These are phyloP conservation scores for Eumerus sabulonum DNA, from an alignment of 2,888 invertebrate genomes.

Conservation along the genomic window DNA sequence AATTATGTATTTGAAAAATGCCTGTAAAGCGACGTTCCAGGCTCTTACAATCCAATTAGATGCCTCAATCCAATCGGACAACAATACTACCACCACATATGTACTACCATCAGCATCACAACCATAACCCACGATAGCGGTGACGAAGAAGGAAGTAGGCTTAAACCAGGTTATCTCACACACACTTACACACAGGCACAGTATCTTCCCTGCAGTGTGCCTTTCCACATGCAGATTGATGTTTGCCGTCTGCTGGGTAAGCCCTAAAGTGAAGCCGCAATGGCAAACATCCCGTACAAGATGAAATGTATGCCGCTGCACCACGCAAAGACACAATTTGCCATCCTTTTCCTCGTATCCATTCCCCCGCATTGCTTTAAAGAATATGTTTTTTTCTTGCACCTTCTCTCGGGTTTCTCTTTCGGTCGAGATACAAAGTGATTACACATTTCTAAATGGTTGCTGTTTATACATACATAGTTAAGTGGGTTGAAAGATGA, in stretches of 20 bases:
- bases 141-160: background rate
- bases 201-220: background rate
- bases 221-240: conserved; percentile 22
- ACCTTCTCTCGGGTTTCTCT: conserved; percentile 5
- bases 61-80: too few relatives aligned
- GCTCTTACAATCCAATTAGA: too few relatives aligned
- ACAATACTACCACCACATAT: too few relatives aligned
- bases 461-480: conserved; percentile 21
- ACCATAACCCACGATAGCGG: too few relatives aligned
- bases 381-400: conserved; percentile 12
- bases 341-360: background rate
- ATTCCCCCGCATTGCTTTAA: conserved; percentile 10
- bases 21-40: too few relatives aligned
- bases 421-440: conserved; percentile 29
- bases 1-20: too few relatives aligned
- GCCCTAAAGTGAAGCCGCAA: conserved; percentile 24
- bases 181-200: too few relatives aligned
- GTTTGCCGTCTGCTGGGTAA: conserved; percentile 6
- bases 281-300: background rate
- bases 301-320: conserved; percentile 25
- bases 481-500: conserved; percentile 37
- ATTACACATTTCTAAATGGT: conserved; percentile 40
- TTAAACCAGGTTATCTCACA: conserved; percentile 31
- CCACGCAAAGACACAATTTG: conserved; percentile 15
- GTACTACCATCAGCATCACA: too few relatives aligned